A percentile compares a stretch with the other conserved stretches of the same genome.
These are phyloP conservation scores for Daktulosphaira vitifoliae DNA, from an alignment of 1,140 invertebrate genomes.

Conservation along the genomic window DNA sequence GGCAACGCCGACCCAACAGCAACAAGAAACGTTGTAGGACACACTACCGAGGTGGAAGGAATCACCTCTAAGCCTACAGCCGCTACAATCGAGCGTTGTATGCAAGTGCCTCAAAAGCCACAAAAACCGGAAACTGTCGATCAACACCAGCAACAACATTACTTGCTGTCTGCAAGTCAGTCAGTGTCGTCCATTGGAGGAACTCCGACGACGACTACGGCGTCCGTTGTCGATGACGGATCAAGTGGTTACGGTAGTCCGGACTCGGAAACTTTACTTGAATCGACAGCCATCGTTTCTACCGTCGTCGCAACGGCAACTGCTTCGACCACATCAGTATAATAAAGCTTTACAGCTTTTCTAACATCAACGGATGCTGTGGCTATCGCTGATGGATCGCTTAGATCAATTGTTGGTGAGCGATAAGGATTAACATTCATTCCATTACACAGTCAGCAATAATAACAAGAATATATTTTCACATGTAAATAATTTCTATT, in stretches of 20 bases:
- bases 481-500: not conserved
- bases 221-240: conserved; percentile 38
- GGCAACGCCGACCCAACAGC: not conserved
- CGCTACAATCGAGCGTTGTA: not conserved
- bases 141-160: conserved; percentile 11
- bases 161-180: conserved; percentile 21
- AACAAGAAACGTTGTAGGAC: conserved; percentile 22
- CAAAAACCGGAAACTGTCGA: not conserved
- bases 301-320: not conserved
- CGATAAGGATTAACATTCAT: too few species aligned
- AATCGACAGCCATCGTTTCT: not conserved
- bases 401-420: too few species aligned
- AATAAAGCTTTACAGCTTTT: not conserved
- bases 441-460: too few species aligned
- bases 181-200: not conserved
- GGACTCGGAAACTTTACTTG: conserved; percentile 41
- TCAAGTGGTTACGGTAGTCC: conserved; percentile 42
- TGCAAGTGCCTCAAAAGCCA: not conserved
- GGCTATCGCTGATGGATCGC: too few species aligned
- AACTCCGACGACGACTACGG: conserved; percentile 2
- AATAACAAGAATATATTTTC: not conserved
- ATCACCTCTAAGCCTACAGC: conserved; percentile 14
- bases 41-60: conserved; percentile 25
- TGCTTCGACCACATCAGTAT: not conserved
- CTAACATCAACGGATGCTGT: not conserved